Percentiles rank a stretch among this genome's conserved stretches.
Evolutionary conservation across 2,113 vertebrate species (phyloP).

Genomic region (Nibea albiflora): DNA sequence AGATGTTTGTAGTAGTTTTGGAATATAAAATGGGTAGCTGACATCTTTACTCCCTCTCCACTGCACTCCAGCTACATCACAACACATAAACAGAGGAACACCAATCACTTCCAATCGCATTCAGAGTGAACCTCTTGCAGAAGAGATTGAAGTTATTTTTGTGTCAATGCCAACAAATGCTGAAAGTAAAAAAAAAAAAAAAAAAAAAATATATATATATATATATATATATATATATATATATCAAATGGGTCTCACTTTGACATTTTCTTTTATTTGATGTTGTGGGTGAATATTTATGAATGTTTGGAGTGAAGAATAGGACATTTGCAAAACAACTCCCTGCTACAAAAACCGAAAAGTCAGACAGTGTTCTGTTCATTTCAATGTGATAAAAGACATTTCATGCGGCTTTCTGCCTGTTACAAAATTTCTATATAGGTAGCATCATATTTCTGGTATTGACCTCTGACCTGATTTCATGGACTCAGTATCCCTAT

Average conservation of each 20-base stretch:
- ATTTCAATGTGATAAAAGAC: constrained; percentile 6
- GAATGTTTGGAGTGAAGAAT: constrained; percentile 26
- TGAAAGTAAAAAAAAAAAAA: constrained; percentile 34
- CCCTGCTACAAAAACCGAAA: constrained; percentile 27
- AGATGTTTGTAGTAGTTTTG: constrained; percentile 43
- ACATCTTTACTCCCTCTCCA: constrained; percentile 8
- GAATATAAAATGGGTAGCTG: constrained; percentile 30
- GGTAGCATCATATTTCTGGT: not conserved
- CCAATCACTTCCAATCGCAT: constrained; percentile 21
- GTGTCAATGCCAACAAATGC: constrained; percentile 47
- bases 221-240: too few relatives aligned
- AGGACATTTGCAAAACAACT: constrained; percentile 33
- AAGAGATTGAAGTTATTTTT: constrained; percentile 61
- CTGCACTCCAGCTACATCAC: constrained; percentile 15
- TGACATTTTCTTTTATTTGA: constrained; percentile 37
- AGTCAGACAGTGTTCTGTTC: not conserved
- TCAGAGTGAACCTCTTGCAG: constrained; percentile 19
- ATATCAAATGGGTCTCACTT: constrained; percentile 16
- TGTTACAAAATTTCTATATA: not conserved
- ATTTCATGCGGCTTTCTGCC: not conserved
- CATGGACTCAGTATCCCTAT: not conserved
- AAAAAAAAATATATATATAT: too few relatives aligned
- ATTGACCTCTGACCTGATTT: not conserved
- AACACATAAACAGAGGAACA: constrained; percentile 17
- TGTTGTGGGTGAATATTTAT: constrained; percentile 53